Percentiles rank a stretch among this genome's conserved stretches.
phyloP scores from a whole-genome alignment of 2,113 vertebrate genomes.

The Scalopus aquaticus region DNA sequence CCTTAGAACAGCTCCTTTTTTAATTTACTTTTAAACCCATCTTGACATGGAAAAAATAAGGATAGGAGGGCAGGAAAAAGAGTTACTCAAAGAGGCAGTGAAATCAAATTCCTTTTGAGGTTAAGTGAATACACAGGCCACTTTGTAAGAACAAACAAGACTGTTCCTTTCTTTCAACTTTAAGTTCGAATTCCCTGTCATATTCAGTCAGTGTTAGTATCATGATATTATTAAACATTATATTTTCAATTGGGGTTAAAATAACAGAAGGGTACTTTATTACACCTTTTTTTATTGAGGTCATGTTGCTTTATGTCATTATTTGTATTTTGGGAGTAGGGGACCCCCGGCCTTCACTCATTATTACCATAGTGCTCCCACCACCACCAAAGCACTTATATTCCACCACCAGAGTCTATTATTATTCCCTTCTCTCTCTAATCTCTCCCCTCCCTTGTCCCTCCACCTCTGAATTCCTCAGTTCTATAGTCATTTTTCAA shows the following conservation, averaged over 20 bases:
- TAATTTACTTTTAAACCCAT: neutral
- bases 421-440: too few species aligned
- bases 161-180: neutral
- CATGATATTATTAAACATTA: neutral
- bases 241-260: neutral
- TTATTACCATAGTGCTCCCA: too few species aligned
- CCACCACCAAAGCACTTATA: too few species aligned
- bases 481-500: too few species aligned
- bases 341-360: too few species aligned
- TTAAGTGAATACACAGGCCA: conserved; percentile 10
- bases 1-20: neutral
- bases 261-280: neutral
- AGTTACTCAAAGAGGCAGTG: neutral
- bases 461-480: too few species aligned
- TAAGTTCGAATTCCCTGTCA: neutral
- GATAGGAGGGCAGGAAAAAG: neutral
- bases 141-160: conserved; percentile 10
- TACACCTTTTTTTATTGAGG: too few species aligned
- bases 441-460: too few species aligned
- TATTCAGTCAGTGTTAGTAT: neutral
- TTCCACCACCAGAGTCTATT: too few species aligned
- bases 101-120: conserved; percentile 27
- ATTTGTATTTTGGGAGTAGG: too few species aligned
- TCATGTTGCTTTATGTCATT: too few species aligned
- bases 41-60: conserved; percentile 29